These are phyloP conservation scores for Pelodytes ibericus DNA, from an alignment of 2,797 vertebrate genomes.

Conservation along the genomic window DNA sequence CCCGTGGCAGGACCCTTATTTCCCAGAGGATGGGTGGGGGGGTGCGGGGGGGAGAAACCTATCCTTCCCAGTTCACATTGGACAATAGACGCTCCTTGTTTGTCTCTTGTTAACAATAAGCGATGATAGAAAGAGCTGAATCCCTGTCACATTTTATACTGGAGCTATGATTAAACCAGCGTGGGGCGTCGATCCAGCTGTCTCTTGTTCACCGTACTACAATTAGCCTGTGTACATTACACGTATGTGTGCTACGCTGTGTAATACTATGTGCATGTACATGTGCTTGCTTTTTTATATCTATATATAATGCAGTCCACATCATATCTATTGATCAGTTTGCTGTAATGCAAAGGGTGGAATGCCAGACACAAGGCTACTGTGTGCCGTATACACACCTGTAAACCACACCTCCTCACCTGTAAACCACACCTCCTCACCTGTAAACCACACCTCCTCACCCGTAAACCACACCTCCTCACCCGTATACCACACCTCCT, in stretches of 20 bases:
- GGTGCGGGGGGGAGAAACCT: background rate
- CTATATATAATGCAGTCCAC: too few species aligned
- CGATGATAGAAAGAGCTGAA: constrained; percentile 14
- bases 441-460: too few species aligned
- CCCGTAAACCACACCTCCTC: too few species aligned
- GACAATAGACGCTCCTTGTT: constrained; percentile 27
- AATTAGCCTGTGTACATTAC: constrained; percentile 3
- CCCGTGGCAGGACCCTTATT: constrained; percentile 7
- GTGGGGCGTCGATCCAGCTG: constrained; percentile 18
- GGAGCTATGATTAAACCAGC: constrained; percentile 31
- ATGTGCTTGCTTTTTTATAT: background rate
- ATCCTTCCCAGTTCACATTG: constrained; percentile 2
- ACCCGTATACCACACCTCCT: too few species aligned
- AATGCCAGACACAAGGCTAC: too few species aligned
- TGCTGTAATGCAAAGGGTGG: too few species aligned
- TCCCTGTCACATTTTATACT: constrained; percentile 20
- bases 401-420: too few species aligned
- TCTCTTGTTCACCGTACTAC: background rate
- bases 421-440: too few species aligned
- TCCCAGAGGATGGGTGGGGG: background rate
- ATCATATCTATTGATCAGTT: too few species aligned
- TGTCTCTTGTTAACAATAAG: constrained; percentile 38
- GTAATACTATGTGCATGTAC: background rate
- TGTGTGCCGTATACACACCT: too few species aligned
- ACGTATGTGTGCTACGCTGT: background rate